These are phyloP conservation scores for Myopa tessellatipennis DNA, from an alignment of 2,888 invertebrate species.

Conservation along the genomic window DNA sequence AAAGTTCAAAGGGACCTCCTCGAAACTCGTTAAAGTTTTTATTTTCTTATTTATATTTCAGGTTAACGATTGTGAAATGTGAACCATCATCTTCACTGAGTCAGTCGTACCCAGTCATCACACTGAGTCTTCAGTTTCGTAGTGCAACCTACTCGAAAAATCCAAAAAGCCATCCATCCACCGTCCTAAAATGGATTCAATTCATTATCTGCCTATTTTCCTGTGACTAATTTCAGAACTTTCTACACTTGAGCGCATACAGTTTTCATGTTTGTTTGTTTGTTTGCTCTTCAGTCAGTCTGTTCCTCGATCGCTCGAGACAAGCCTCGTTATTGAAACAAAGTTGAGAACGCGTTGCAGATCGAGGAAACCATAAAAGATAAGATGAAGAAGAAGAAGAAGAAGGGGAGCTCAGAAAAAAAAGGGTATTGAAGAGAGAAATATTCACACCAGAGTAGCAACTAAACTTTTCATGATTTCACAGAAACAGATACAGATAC, in stretches of 20 bases:
- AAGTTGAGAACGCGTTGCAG: slow-evolving; percentile 20
- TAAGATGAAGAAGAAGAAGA: slow-evolving; percentile 5
- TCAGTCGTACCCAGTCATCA: neutral
- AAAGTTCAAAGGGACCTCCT: no score
- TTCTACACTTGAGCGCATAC: slow-evolving; percentile 30
- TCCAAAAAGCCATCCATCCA: neutral
- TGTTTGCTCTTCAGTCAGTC: slow-evolving; percentile 13
- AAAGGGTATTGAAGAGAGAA: neutral
- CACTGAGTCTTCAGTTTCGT: neutral
- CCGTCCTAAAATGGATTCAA: neutral
- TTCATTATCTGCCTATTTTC: slow-evolving; percentile 15
- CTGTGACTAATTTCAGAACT: slow-evolving; percentile 33
- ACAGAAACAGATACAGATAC: no score
- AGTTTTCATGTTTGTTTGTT: neutral
- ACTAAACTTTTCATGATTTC: no score
- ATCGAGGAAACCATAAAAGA: slow-evolving; percentile 1
- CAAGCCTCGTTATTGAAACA: slow-evolving; percentile 12
- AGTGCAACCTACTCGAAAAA: neutral
- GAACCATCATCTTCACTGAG: neutral
- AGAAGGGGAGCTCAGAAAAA: neutral
- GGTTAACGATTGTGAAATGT: no score
- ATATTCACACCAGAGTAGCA: slow-evolving; percentile 17
- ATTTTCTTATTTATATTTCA: no score
- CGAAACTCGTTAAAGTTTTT: no score
- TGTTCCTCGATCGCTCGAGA: slow-evolving; percentile 4